Evolutionary conservation across 2,888 invertebrate species (phyloP).

Genomic region (Eilema caniola): DNA sequence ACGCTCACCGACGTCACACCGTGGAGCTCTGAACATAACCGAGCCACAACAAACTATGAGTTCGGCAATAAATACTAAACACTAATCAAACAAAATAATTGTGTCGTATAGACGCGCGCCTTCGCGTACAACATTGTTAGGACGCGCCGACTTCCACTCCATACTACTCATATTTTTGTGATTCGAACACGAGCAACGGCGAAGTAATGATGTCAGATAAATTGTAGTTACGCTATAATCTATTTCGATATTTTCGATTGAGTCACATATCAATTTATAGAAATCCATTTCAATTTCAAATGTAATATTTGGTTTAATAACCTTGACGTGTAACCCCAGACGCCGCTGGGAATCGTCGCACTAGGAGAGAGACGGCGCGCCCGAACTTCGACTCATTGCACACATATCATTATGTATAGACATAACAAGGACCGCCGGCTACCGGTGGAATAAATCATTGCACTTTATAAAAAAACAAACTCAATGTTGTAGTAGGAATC

Average conservation of each 20-base stretch:
- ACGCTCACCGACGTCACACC: conserved; percentile 61
- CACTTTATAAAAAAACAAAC: conserved; percentile 85
- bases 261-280: conserved; percentile 45
- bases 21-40: conserved; percentile 68
- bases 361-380: conserved; percentile 63
- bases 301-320: conserved; percentile 51
- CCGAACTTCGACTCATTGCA: conserved; percentile 76
- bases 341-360: conserved; percentile 61
- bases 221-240: conserved; percentile 36
- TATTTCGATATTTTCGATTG: conserved; percentile 23
- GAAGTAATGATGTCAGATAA: conserved; percentile 22
- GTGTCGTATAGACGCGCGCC: conserved; percentile 83
- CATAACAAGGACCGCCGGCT: conserved; percentile 84
- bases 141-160: conserved; percentile 55
- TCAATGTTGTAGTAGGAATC: conserved; percentile 87
- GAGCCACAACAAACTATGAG: conserved; percentile 67
- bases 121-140: conserved; percentile 73
- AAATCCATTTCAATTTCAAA: conserved; percentile 51
- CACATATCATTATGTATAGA: conserved; percentile 68
- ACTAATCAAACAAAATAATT: conserved; percentile 82
- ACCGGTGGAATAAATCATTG: conserved; percentile 86
- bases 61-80: conserved; percentile 69
- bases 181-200: conserved; percentile 21
- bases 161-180: conserved; percentile 12
- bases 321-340: conserved; percentile 56